Evolutionary conservation across 2,113 vertebrate genomes (phyloP), one percentile per base, ranked within the genome.

Genomic region (Ciconia boyciana): DNA sequence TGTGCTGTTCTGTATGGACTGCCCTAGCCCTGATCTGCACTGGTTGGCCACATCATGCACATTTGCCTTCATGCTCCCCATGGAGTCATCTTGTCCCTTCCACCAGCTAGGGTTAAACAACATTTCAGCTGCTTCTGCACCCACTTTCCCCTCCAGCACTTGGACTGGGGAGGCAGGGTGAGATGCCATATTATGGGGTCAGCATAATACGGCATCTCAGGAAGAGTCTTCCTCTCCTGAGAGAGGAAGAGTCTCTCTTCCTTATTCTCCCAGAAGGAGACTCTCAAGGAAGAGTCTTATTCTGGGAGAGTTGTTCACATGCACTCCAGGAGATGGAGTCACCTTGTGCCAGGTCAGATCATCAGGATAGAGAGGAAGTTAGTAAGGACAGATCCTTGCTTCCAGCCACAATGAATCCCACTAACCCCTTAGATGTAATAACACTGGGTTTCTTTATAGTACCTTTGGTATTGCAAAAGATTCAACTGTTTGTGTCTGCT

Each of bases 41-140:
- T 32, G 12, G 12, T 2, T 61, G 44, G 31, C 5, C 34, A 26
- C 21, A 5, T 5, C 3, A 5, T 28, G 26, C 28, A 61, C 4
- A 5, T 22, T 51, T 80, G 55, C 6, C 24, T 58, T 14, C 55
- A 11, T 15, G 15, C 24, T 54, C 11, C 19, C 31, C 11, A 28
- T 0, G 0, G 22, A 83, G 7, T 14, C 2, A 0, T 43, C 29
- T 41, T 26, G 11, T 57, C 24, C 14, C 21, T 57, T 72, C 16
- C 24, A 32, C 44, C 3, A 13, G 0, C 13, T 22, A 51, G 14
- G 31, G 31, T 49, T 46, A 88, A 80, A 44, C 10, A 58, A 48
- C 2, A 1, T 46, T 65, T 72, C 71, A 32, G 7, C 46, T 80
- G 34, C 7, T 76, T 41, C 44, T 57, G 36, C 36, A 79, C 4